Conservation (phyloP, 1,140 invertebrate genomes). For the Calosoma granatense region DNA sequence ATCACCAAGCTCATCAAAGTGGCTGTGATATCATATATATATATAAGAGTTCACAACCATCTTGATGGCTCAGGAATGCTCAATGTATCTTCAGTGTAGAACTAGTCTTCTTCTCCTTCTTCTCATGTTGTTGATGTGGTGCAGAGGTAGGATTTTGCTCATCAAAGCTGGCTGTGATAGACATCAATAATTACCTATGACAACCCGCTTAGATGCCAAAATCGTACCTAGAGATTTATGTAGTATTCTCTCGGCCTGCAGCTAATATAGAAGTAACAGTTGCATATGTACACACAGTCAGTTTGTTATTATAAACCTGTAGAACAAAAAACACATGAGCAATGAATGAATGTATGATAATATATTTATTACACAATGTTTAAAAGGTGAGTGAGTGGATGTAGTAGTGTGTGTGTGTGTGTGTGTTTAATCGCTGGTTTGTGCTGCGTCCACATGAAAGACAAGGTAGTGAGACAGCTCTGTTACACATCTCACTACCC, state of each 20-base stretch:
- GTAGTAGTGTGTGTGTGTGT: not conserved
- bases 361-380: too few relatives aligned
- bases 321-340: not conserved
- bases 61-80: conserved; percentile 51
- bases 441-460: conserved; percentile 54
- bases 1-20: conserved; percentile 62
- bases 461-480: conserved; percentile 84
- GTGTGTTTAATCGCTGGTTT: not conserved
- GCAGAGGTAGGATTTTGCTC: conserved; percentile 48
- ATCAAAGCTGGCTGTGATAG: conserved; percentile 82
- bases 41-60: conserved; percentile 58
- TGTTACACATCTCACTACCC: conserved; percentile 82
- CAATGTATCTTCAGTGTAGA: conserved; percentile 17
- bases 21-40: conserved; percentile 60
- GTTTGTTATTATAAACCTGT: too few relatives aligned
- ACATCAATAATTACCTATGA: conserved; percentile 49
- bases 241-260: too few relatives aligned
- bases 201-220: conserved; percentile 61
- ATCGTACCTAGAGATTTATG: conserved; percentile 12
- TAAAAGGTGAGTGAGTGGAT: too few relatives aligned
- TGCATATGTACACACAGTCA: too few relatives aligned
- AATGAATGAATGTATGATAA: too few relatives aligned
- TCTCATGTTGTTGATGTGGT: conserved; percentile 7
- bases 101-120: too few relatives aligned
- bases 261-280: too few relatives aligned